Evolutionary conservation across 2,888 invertebrate species (phyloP).

Genomic region (Sipunculus nudus): DNA sequence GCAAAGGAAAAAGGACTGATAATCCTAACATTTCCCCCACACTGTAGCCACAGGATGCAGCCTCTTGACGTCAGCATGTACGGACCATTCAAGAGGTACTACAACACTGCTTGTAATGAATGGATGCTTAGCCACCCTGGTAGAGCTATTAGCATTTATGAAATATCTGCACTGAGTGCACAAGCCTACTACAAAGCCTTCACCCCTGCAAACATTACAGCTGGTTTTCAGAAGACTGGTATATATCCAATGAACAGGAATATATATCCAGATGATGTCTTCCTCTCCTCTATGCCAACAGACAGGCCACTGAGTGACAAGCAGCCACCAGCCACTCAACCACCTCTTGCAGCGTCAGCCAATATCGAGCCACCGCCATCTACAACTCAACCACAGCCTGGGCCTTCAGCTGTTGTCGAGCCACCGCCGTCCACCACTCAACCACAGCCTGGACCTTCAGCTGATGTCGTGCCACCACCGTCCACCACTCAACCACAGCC

Average conservation of each 20-base stretch:
- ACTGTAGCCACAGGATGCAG: conserved; percentile 65
- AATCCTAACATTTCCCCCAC: conserved; percentile 64
- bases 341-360: too few species aligned
- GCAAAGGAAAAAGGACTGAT: conserved; percentile 60
- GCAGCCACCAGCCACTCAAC: too few species aligned
- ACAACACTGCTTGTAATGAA: conserved; percentile 46
- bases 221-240: conserved; percentile 57
- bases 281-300: too few species aligned
- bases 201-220: conserved; percentile 62
- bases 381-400: too few species aligned
- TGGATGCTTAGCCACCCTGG: conserved; percentile 62
- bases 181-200: conserved; percentile 55
- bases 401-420: too few species aligned
- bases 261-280: conserved; percentile 47
- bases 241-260: conserved; percentile 56
- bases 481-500: too few species aligned
- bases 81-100: conserved; percentile 61
- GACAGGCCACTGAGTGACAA: too few species aligned
- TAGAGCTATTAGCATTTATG: conserved; percentile 64
- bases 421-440: too few species aligned
- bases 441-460: too few species aligned
- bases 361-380: too few species aligned
- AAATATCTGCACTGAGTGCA: conserved; percentile 60
- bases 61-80: conserved; percentile 64
- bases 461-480: too few species aligned